Conservation (phyloP, 2,113 vertebrate genomes). For the Gobio gobio region DNA sequence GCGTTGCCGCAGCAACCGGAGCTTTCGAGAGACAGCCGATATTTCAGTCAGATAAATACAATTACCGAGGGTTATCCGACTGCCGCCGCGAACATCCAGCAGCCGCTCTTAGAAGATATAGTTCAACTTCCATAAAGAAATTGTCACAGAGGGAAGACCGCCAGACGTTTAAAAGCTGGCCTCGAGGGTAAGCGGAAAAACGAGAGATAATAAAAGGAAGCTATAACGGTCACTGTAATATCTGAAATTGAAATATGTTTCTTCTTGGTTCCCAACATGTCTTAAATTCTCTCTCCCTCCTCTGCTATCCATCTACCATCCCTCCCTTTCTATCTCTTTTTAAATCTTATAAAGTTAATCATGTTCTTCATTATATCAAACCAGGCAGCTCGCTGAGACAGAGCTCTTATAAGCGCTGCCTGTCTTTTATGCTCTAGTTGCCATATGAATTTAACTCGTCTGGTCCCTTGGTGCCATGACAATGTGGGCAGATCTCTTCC, state of each 20-base stretch:
- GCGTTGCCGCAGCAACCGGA: conserved; percentile 42
- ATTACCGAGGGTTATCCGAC: conserved; percentile 43
- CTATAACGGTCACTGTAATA: neutral
- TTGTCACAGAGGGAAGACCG: conserved; percentile 26
- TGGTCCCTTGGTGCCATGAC: neutral
- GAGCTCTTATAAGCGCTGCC: neutral
- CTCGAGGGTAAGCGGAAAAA: conserved; percentile 8
- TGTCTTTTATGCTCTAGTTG: conserved; percentile 27
- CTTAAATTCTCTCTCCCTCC: neutral
- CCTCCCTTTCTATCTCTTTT: neutral
- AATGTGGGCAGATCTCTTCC: neutral
- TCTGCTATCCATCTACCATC: neutral
- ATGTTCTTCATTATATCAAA: conserved; percentile 17
- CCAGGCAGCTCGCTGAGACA: neutral
- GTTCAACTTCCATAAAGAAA: conserved; percentile 47
- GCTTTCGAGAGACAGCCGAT: conserved; percentile 18
- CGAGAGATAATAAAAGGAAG: neutral
- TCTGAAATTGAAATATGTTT: conserved; percentile 23
- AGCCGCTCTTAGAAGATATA: conserved; percentile 37
- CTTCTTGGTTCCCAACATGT: neutral
- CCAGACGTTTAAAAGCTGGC: conserved; percentile 25
- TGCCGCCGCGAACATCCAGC: neutral
- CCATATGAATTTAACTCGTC: neutral
- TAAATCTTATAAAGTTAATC: conserved; percentile 9
- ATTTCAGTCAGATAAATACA: conserved; percentile 52